Evolutionary conservation across 2,113 vertebrate species (phyloP).

Genomic region (Octodon degus): DNA sequence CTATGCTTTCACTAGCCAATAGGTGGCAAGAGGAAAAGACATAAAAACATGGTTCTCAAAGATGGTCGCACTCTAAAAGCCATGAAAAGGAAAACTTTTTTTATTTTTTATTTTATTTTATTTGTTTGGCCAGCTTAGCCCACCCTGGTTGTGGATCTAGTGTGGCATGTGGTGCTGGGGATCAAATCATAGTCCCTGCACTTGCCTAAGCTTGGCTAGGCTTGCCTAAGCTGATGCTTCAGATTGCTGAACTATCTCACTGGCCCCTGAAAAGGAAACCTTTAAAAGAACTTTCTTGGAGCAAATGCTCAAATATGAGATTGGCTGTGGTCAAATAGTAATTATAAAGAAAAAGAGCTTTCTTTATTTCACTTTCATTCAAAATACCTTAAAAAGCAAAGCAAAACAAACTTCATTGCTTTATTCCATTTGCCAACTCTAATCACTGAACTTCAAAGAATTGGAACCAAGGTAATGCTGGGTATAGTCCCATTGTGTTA

Average conservation of each 20-base stretch:
- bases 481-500: background rate
- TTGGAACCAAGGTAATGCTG: background rate
- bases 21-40: slow-evolving; percentile 2
- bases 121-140: too few species aligned
- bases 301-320: slow-evolving; percentile 18
- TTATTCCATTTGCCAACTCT: background rate
- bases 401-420: slow-evolving; percentile 20
- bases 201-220: too few species aligned
- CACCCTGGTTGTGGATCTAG: too few species aligned
- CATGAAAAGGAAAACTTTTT: slow-evolving; percentile 27
- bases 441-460: slow-evolving; percentile 38
- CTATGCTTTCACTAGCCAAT: slow-evolving; percentile 19
- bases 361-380: slow-evolving; percentile 1
- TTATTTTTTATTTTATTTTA: too few species aligned
- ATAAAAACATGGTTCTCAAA: slow-evolving; percentile 20
- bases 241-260: too few species aligned
- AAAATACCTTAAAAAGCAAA: slow-evolving; percentile 30
- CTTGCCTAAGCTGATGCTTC: too few species aligned
- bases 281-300: slow-evolving; percentile 21
- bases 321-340: background rate
- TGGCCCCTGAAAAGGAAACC: background rate
- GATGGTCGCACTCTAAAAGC: background rate
- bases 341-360: slow-evolving; percentile 42
- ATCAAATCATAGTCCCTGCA: too few species aligned
- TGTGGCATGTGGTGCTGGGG: too few species aligned